Percentiles rank a stretch among this genome's conserved stretches.
Conservation (phyloP, 1,140 invertebrate species). For the Drosophila paulistorum region DNA sequence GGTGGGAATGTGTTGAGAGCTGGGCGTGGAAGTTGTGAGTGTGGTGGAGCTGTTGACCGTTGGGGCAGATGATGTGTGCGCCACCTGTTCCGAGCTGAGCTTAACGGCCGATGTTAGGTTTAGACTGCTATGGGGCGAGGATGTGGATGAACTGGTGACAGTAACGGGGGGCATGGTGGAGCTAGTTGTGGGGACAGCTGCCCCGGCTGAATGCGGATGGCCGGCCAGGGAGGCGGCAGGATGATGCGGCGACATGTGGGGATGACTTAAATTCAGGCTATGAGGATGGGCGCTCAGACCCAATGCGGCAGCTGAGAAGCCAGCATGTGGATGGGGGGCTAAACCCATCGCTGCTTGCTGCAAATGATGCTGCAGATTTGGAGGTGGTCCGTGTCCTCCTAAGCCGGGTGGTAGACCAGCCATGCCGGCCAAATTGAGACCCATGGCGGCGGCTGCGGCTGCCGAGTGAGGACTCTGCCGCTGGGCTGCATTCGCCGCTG, state of each 20-base stretch:
- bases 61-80: slow-evolving; percentile 17
- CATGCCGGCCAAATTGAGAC: slow-evolving; percentile 72
- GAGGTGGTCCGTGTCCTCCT: slow-evolving; percentile 65
- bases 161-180: slow-evolving; percentile 54
- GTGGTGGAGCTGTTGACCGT: slow-evolving; percentile 35
- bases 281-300: slow-evolving; percentile 74
- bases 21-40: slow-evolving; percentile 63
- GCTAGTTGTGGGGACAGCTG: slow-evolving; percentile 70
- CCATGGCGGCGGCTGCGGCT: slow-evolving; percentile 61
- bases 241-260: slow-evolving; percentile 81
- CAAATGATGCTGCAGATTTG: slow-evolving; percentile 75
- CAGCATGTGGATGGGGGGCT: slow-evolving; percentile 68
- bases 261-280: slow-evolving; percentile 75
- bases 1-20: slow-evolving; percentile 75
- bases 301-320: slow-evolving; percentile 71
- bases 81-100: slow-evolving; percentile 40
- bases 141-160: slow-evolving; percentile 42
- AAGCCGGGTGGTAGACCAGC: slow-evolving; percentile 54
- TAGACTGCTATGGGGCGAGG: slow-evolving; percentile 71
- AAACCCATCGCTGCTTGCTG: slow-evolving; percentile 73
- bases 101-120: slow-evolving; percentile 63
- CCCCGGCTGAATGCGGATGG: slow-evolving; percentile 35
- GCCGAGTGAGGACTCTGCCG: slow-evolving; percentile 65
- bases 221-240: slow-evolving; percentile 50
- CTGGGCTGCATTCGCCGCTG: slow-evolving; percentile 67